These are phyloP conservation scores for Eurytoma adleriae DNA, from an alignment of 2,888 invertebrate genomes.

Conservation along the genomic window DNA sequence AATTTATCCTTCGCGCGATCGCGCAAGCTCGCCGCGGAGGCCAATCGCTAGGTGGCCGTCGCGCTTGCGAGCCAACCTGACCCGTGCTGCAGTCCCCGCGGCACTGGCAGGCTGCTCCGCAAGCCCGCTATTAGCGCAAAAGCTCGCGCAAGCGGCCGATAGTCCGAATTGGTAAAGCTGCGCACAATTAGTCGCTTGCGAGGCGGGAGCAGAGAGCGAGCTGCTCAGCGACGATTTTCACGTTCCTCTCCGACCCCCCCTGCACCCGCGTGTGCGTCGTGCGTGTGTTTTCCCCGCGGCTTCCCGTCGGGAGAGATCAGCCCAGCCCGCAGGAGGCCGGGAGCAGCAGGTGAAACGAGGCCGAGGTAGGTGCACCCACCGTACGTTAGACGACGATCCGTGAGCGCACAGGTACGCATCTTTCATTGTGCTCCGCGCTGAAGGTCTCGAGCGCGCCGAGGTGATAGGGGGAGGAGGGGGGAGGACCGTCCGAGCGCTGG, in stretches of 20 bases:
- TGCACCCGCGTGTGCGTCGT: background rate
- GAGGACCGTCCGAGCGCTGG: slow-evolving; percentile 9
- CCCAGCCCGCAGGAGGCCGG: too few relatives aligned
- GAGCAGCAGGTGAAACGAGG: too few relatives aligned
- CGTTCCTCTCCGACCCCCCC: too few relatives aligned
- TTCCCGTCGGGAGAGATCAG: too few relatives aligned
- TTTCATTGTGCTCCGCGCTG: background rate
- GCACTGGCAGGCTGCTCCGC: background rate
- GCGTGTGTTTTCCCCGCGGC: background rate
- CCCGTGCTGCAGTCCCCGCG: too few relatives aligned
- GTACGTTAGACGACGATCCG: too few relatives aligned
- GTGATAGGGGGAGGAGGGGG: background rate
- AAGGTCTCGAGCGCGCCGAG: background rate
- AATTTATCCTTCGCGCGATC: background rate
- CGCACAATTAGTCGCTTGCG: background rate
- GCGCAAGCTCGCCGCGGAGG: background rate
- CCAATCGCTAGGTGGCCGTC: background rate
- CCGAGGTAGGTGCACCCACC: too few relatives aligned
- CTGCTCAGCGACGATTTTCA: background rate
- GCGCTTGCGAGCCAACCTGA: too few relatives aligned
- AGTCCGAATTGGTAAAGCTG: slow-evolving; percentile 9
- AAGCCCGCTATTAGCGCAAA: background rate
- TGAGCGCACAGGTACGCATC: too few relatives aligned
- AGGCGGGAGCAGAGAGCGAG: background rate
- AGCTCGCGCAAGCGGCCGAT: too few relatives aligned